A percentile compares a stretch with the other conserved stretches of the same genome.
Evolutionary conservation across 1,140 invertebrate genomes (phyloP).

Genomic region (Phymorhynchus buccinoides): DNA sequence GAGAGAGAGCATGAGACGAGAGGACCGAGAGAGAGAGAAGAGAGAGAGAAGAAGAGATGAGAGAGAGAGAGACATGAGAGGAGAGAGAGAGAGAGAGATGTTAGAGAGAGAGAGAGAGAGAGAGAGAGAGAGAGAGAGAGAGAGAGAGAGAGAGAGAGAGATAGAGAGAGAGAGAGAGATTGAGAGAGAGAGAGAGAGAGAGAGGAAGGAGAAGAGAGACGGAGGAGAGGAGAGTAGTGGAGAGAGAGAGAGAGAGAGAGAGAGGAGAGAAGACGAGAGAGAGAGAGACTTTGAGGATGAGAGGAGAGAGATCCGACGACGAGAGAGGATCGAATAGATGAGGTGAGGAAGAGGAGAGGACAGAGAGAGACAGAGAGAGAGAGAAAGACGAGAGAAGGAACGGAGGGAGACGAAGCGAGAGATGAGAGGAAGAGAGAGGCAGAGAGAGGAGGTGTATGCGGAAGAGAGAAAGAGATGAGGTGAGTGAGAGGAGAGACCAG

Average conservation of each 20-base stretch:
- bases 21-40: too few species aligned
- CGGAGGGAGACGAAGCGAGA: neutral
- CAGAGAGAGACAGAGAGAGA: neutral
- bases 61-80: too few species aligned
- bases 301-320: too few species aligned
- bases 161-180: conserved; percentile 9
- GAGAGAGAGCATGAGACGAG: too few species aligned
- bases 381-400: neutral
- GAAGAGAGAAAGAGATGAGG: neutral
- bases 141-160: conserved; percentile 13
- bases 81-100: too few species aligned
- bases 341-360: neutral
- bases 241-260: neutral
- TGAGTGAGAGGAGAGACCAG: neutral
- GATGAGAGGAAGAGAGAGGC: neutral
- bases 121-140: too few species aligned
- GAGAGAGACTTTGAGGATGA: too few species aligned
- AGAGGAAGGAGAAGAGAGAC: neutral
- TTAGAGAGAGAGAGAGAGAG: too few species aligned
- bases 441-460: neutral
- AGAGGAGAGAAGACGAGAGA: neutral
- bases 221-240: neutral
- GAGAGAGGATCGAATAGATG: too few species aligned
- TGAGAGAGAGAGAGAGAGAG: neutral
- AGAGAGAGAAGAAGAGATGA: too few species aligned